Base-by-base conservation (phyloP, 1,140 invertebrate species). In the Macrobrachium rosenbergii region DNA sequence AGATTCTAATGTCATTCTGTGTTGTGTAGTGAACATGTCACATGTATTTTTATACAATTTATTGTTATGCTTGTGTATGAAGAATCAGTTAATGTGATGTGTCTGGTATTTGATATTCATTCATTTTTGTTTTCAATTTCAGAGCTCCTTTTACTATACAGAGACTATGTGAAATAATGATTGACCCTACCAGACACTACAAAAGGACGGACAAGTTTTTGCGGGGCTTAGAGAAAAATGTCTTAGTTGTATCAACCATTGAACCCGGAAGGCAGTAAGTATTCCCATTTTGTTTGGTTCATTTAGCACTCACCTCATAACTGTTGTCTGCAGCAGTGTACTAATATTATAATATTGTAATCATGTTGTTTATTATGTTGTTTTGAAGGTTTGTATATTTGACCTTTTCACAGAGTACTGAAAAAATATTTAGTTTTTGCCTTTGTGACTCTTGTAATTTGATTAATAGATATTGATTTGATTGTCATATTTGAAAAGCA, bases 131-230 rank as follows among this genome's bases (percentile, higher is more conserved):
- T 84, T 12, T 82, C 84, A 96, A 96, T 92, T 94, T 94, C 59
- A 96, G 97, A 81, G 97, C 98, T 3, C 98, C 98, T 0, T 99
- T 99, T 91, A 99, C 98, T 16, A 96, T 99, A 78, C 98, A 99
- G 92, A 94, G 98, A 87, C 95, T 99, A 69, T 98, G 97, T 92
- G 98, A 99, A 92, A 93, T 99, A 6, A 92, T 99, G 0, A 97
- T 96, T 5, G 94, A 95, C 88, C 98, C 98, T 8, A 94, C 95
- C n/a, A 97, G 97, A 91, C 97, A 99, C 91, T 99, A 99, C 92
- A 98, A 96, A 90, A 94, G 97, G 85, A 96, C 97, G 75, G 98
- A 99, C 91, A 99, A 99, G 92, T 99, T 97, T 91, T 96, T 99
- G 95, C 93, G 98, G 79, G 98, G 97, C 0, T 94, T 98, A 59